Conservation (phyloP, 2,888 invertebrate genomes). For the Schrankia costaestrigalis region DNA sequence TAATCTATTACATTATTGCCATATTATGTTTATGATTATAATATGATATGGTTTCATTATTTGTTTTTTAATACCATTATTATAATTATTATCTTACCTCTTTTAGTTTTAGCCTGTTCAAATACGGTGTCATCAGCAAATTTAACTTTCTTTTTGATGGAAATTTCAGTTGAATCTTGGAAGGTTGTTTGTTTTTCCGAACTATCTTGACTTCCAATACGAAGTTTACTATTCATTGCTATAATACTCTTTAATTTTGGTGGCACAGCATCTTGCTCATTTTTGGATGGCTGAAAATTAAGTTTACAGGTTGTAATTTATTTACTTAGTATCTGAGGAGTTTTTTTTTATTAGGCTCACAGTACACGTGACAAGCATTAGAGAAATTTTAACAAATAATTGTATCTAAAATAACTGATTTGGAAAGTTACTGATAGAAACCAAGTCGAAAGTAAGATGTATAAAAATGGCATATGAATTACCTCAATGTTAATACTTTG, state of each 20-base stretch:
- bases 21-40: too few species aligned
- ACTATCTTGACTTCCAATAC: slow-evolving; percentile 65
- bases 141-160: slow-evolving; percentile 63
- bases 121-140: slow-evolving; percentile 71
- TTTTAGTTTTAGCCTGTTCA: slow-evolving; percentile 49
- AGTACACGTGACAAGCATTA: too few species aligned
- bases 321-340: background rate
- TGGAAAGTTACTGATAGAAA: too few species aligned
- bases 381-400: too few species aligned
- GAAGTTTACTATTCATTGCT: slow-evolving; percentile 45
- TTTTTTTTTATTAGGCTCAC: too few species aligned
- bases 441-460: too few species aligned
- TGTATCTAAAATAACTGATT: too few species aligned
- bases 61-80: too few species aligned
- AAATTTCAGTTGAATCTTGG: slow-evolving; percentile 58
- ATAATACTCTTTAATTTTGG: slow-evolving; percentile 71
- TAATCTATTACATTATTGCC: too few species aligned
- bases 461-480: too few species aligned
- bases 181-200: slow-evolving; percentile 66
- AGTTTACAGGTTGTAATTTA: background rate
- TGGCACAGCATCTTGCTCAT: slow-evolving; percentile 39
- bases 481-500: slow-evolving; percentile 60
- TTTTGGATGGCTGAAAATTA: slow-evolving; percentile 54
- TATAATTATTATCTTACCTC: too few species aligned
- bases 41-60: too few species aligned